These are phyloP conservation scores for Gryllus bimaculatus DNA, from an alignment of 1,140 invertebrate species.

Conservation along the genomic window DNA sequence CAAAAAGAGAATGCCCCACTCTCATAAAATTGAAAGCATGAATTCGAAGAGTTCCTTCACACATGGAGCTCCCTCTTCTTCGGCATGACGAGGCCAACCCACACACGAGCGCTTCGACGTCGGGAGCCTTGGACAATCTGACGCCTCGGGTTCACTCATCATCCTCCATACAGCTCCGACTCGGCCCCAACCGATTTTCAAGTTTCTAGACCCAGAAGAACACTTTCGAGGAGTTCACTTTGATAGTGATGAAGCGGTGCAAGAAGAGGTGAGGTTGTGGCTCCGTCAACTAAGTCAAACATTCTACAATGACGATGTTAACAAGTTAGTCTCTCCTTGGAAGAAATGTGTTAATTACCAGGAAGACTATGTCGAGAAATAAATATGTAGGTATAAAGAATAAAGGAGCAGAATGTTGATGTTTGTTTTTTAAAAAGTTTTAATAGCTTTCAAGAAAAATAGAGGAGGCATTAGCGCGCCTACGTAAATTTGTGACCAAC, in stretches of 20 bases:
- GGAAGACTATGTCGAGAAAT: constrained; percentile 13
- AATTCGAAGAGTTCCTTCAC: too few relatives aligned
- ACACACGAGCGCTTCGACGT: neutral
- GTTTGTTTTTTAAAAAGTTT: neutral
- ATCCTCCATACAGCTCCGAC: constrained; percentile 3
- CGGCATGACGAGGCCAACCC: too few relatives aligned
- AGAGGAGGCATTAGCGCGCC: too few relatives aligned
- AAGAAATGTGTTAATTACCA: constrained; percentile 9
- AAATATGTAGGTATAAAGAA: constrained; percentile 13
- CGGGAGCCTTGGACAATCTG: neutral
- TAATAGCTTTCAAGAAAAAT: too few relatives aligned
- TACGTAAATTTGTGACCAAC: too few relatives aligned
- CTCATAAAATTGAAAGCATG: too few relatives aligned
- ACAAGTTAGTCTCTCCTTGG: neutral
- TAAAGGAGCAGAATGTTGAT: neutral
- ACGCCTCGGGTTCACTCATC: neutral
- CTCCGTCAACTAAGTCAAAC: neutral
- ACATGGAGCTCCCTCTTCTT: too few relatives aligned
- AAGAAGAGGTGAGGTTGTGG: neutral
- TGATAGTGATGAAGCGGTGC: neutral
- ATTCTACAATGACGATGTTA: neutral
- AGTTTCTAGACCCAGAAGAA: neutral
- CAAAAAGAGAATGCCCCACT: too few relatives aligned
- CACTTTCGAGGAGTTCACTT: neutral
- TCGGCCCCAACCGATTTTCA: neutral